These are phyloP conservation scores for Cyprinus carpio DNA, from an alignment of 2,113 vertebrate genomes.

Conservation along the genomic window DNA sequence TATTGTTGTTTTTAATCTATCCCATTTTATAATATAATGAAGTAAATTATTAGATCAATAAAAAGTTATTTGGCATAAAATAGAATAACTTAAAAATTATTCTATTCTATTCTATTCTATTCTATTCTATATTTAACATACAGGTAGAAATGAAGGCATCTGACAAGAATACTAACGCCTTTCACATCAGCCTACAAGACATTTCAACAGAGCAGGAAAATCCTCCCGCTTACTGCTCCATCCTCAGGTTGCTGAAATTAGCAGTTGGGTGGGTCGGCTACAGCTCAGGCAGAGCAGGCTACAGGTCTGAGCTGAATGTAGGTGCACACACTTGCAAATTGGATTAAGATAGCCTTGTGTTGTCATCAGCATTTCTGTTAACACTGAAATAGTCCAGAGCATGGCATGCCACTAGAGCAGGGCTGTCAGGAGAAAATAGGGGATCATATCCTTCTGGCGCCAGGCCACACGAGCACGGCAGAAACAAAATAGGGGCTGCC, in stretches of 20 bases:
- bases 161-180: no score
- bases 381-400: neutral
- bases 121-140: no score
- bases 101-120: no score
- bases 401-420: neutral
- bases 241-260: neutral
- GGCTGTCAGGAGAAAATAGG: constrained; percentile 15
- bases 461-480: constrained; percentile 11
- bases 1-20: no score
- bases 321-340: neutral
- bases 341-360: neutral
- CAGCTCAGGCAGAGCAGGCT: neutral
- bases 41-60: no score
- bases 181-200: neutral
- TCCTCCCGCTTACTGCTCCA: no score
- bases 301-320: neutral
- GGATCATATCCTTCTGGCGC: constrained; percentile 29
- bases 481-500: constrained; percentile 30
- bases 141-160: no score
- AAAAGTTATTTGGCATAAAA: no score
- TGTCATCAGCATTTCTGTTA: constrained; percentile 4
- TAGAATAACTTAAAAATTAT: no score
- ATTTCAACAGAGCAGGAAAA: no score
- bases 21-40: no score
- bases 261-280: neutral